Evolutionary conservation across 2,797 vertebrate species (phyloP), one percentile per base, ranked within the genome.

Genomic region (Trachops cirrhosus): DNA sequence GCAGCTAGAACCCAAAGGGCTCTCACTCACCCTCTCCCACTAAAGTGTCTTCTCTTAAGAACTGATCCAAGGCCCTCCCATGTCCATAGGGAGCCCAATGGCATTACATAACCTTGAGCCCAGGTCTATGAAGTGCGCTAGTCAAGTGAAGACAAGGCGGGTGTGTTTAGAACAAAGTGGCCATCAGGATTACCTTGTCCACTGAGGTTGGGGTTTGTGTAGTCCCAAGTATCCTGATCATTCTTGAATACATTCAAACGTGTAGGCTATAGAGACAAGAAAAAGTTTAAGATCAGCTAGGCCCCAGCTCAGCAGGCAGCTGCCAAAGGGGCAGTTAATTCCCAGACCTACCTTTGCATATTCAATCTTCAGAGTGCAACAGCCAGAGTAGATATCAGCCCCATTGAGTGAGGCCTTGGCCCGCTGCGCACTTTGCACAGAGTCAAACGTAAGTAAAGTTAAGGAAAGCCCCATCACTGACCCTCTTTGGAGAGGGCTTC

Each of bases 201-300:
- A 97, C 99, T 99, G 97, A 99, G 98, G 95, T 98, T 99, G 78
- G 99, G 99, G 97, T 99, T 99, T 94, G 99, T 99, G 98, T 99
- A 99, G 96, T 99, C 99, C 99, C 99, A 99, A 0, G 99, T 99
- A 97, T 99, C 99, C 98, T 99, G 99, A 98, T 99, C 99, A 0
- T 99, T 99, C 98, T 99, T 99, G 98, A 99, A 99, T 93, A 99
- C 99, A 64, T 99, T 99, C 96, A 99, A 99, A 67, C 99, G 99
- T 1, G 99, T 99, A 50, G 99, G 99, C 99, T 99, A 97, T n/a
- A 95, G 93, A 59, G 12, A 96, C 50, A 94, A 95, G 68, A 97
- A 46, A 92, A 84, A 91, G 62, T 15, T 14, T 62, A 50, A 59
- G 44, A 34, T 73, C 34, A 91, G 71, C 22, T 54, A n/a, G 41